Percentiles rank a stretch among this genome's conserved stretches.
Conservation (phyloP, 1,140 invertebrate species). For the Sogatella furcifera region DNA sequence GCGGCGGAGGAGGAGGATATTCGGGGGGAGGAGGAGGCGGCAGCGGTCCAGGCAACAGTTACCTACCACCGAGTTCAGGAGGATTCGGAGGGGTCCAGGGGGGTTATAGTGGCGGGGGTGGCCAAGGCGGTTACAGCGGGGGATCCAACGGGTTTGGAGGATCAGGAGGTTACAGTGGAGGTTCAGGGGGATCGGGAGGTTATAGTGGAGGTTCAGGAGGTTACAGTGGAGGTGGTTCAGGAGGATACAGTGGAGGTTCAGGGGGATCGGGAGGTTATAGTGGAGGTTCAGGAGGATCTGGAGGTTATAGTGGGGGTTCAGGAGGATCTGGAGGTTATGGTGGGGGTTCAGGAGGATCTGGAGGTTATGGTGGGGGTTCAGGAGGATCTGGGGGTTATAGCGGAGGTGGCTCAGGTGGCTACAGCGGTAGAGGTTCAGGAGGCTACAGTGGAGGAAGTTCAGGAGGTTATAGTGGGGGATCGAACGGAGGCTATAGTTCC, state of each 20-base stretch:
- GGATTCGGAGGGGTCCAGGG: background rate
- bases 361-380: background rate
- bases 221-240: background rate
- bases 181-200: background rate
- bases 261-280: background rate
- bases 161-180: background rate
- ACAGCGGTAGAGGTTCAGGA: slow-evolving; percentile 16
- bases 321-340: slow-evolving; percentile 4
- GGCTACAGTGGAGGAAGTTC: slow-evolving; percentile 20
- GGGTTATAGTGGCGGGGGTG: slow-evolving; percentile 11
- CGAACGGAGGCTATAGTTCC: too few species aligned
- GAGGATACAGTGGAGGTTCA: background rate
- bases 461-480: too few species aligned
- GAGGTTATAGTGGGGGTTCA: background rate
- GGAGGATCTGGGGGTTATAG: background rate
- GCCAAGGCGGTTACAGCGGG: slow-evolving; percentile 4
- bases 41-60: slow-evolving; percentile 1
- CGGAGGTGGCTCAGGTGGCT: background rate
- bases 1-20: background rate
- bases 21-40: background rate
- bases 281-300: background rate
- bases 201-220: slow-evolving; percentile 12
- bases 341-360: background rate
- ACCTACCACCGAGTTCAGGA: slow-evolving; percentile 12
- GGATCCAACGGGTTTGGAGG: slow-evolving; percentile 11